Evolutionary conservation across 2,888 invertebrate species (phyloP).

Genomic region (Catocala nupta): DNA sequence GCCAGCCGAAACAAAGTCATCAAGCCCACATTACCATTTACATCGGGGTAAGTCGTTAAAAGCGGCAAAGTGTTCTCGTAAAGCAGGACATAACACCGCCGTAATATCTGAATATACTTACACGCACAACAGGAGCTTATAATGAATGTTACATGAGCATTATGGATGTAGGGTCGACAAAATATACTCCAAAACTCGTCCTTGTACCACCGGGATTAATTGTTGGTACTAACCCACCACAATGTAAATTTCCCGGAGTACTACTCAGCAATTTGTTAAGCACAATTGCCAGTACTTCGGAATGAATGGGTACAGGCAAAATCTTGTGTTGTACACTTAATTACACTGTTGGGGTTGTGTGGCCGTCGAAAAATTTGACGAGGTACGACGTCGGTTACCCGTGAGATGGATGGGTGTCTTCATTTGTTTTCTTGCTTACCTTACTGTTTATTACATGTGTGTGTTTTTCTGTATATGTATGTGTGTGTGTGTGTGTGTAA

Average conservation of each 20-base stretch:
- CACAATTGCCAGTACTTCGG: conserved; percentile 47
- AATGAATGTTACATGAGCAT: conserved; percentile 72
- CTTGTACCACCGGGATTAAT: conserved; percentile 53
- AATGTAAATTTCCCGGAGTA: conserved; percentile 56
- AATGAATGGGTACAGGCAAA: conserved; percentile 49
- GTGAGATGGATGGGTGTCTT: no score
- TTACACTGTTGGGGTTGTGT: conserved; percentile 5
- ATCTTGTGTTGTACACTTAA: conserved; percentile 33
- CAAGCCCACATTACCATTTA: conserved; percentile 35
- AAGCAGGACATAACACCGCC: conserved; percentile 49
- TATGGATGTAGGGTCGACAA: conserved; percentile 61
- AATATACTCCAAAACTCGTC: conserved; percentile 56
- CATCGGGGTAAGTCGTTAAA: conserved; percentile 44
- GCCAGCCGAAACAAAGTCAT: conserved; percentile 23
- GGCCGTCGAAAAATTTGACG: not conserved
- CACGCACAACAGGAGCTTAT: conserved; percentile 56
- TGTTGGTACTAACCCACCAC: conserved; percentile 47
- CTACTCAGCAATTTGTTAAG: conserved; percentile 47
- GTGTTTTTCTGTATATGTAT: no score
- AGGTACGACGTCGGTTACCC: no score
- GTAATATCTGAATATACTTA: conserved; percentile 59
- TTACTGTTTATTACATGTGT: no score
- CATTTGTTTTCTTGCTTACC: no score
- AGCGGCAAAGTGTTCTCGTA: conserved; percentile 44
- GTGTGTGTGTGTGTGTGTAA: no score